A percentile compares a stretch with the other conserved stretches of the same genome.
Evolutionary conservation across 2,113 vertebrate genomes (phyloP).

Genomic region (Chinchilla lanigera): DNA sequence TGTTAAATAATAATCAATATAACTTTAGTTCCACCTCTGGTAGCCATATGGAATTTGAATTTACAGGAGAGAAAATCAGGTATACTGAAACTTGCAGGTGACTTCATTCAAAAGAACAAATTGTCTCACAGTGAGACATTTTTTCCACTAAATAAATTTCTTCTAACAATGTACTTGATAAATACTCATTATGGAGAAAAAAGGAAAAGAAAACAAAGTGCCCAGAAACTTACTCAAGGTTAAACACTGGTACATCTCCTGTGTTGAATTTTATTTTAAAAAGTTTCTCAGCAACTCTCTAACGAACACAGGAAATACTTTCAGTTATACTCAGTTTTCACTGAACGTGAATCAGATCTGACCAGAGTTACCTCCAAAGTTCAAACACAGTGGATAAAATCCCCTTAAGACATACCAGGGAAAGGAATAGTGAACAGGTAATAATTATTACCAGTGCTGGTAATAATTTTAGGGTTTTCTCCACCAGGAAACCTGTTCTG

Average conservation of each 20-base stretch:
- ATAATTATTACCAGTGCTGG: no score
- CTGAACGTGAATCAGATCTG: not conserved
- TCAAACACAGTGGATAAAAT: not conserved
- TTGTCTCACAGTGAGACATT: not conserved
- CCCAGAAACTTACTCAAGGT: not conserved
- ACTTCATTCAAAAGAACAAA: not conserved
- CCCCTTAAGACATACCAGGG: not conserved
- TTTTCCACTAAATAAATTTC: not conserved
- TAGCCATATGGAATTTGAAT: not conserved
- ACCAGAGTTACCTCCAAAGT: not conserved
- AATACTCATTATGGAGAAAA: not conserved
- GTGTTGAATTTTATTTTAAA: not conserved
- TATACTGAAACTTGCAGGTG: not conserved
- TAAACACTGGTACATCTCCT: not conserved
- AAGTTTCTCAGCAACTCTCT: not conserved
- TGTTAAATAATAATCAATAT: not conserved
- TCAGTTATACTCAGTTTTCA: not conserved
- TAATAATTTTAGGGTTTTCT: not conserved
- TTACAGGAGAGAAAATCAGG: not conserved
- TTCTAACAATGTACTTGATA: not conserved
- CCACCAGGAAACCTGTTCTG: not conserved
- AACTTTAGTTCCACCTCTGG: not conserved
- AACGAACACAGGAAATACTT: not conserved
- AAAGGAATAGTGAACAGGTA: not conserved
- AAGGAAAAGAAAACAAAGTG: not conserved